Conservation (phyloP, 2,888 invertebrate species). For the Chamaedrilus cognettii region DNA sequence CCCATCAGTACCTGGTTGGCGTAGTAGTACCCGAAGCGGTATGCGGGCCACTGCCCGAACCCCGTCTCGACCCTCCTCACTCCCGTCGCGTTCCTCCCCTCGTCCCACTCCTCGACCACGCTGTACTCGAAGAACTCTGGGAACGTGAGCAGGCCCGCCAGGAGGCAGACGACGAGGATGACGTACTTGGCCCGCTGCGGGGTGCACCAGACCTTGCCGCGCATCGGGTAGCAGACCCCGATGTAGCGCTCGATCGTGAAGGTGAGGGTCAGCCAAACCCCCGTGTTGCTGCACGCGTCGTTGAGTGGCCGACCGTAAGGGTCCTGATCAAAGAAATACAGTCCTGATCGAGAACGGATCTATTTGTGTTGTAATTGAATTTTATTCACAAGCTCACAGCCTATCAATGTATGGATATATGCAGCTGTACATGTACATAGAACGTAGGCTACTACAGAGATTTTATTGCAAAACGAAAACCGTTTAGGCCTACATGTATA, state of each 20-base stretch:
- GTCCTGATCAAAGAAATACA: no score
- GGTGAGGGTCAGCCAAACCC: constrained; percentile 75
- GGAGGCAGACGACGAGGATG: constrained; percentile 65
- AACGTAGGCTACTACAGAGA: no score
- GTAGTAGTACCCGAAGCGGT: constrained; percentile 16
- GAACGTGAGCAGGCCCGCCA: constrained; percentile 66
- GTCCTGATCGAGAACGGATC: no score
- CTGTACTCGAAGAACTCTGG: constrained; percentile 72
- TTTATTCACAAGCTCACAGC: no score
- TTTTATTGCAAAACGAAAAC: no score
- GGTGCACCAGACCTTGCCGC: constrained; percentile 70
- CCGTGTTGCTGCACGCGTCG: constrained; percentile 70
- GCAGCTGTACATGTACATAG: no score
- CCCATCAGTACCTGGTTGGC: constrained; percentile 13
- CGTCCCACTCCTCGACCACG: neutral
- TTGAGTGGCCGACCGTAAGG: constrained; percentile 65
- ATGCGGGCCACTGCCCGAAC: constrained; percentile 10
- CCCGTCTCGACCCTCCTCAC: neutral
- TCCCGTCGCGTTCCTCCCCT: neutral
- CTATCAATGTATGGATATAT: no score
- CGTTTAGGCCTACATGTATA: no score
- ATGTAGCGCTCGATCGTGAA: constrained; percentile 78
- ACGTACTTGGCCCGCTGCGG: constrained; percentile 71
- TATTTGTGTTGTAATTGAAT: no score
- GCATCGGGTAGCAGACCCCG: constrained; percentile 74